A percentile compares a stretch with the other conserved stretches of the same genome.
These are phyloP conservation scores for Bradynema listronoti DNA, from an alignment of 1,140 invertebrate species.

Conservation along the genomic window DNA sequence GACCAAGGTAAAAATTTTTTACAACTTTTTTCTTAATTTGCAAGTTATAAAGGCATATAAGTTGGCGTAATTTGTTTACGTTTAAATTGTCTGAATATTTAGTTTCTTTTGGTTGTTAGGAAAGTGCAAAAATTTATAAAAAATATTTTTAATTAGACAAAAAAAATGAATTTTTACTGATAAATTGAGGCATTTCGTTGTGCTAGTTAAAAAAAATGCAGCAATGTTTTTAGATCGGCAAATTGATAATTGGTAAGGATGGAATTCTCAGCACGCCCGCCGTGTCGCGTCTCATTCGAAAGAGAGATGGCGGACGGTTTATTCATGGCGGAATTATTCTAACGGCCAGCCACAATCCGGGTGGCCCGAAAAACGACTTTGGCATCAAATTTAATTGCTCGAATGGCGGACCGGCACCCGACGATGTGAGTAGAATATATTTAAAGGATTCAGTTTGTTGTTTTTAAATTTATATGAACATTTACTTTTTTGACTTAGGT, in stretches of 20 bases:
- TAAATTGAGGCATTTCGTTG: too few relatives aligned
- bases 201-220: neutral
- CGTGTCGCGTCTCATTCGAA: conserved; percentile 81
- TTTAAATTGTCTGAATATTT: too few relatives aligned
- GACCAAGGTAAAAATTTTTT: too few relatives aligned
- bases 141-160: too few relatives aligned
- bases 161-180: too few relatives aligned
- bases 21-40: too few relatives aligned
- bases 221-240: conserved; percentile 68
- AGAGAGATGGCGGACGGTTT: conserved; percentile 18
- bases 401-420: conserved; percentile 93
- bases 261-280: conserved; percentile 93
- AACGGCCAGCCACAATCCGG: conserved; percentile 97
- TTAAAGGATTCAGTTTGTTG: neutral
- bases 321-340: conserved; percentile 84
- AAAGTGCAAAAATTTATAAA: too few relatives aligned
- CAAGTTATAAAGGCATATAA: too few relatives aligned
- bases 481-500: conserved; percentile 25
- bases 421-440: conserved; percentile 63
- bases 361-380: conserved; percentile 91
- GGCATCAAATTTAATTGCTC: conserved; percentile 96
- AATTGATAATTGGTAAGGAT: conserved; percentile 80
- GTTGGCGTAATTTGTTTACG: too few relatives aligned
- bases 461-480: neutral
- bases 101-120: too few relatives aligned